Evolutionary conservation across 2,888 invertebrate species (phyloP), one percentile per base, ranked within the genome.

Genomic region (Atrina japonica): DNA sequence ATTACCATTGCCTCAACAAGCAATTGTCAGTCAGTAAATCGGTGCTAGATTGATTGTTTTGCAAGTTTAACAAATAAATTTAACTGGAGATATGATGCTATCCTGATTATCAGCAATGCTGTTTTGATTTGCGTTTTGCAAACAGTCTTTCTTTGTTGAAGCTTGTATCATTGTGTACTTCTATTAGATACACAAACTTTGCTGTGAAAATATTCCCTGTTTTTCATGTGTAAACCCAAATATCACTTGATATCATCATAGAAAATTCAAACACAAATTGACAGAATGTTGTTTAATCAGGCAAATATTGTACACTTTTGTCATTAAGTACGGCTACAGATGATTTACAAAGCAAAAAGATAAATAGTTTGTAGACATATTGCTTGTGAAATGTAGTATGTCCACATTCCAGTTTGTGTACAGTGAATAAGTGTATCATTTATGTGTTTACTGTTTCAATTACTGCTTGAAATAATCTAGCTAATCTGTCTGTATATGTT

Each of bases 21-120:
- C 67, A 45, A 16, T 53, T 27, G 23, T 30, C 35, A 35, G 40
- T 21, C 11, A 25, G 23, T 41, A 30, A 27, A 59, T 59, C 27
- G 25, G 27, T 5, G 18, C n/a, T 41, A 56, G 56, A 66, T 55
- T 59, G 66, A 66, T 66, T 66, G 59, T 43, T 59, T 58, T 66
- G 66, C 59, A 58, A 50, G 61, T 50, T 63, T 63, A 49, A 50
- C 52, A 63, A 63, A 63, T 49, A 50, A 35, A 35, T 49, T 50
- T 61, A 35, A 40, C 35, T 35, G 11, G 6, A 35, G 35, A 35
- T 35, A 35, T 35, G 35, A 11, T 35, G 35, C 11, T 35, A 7
- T 35, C 35, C 35, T 7, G 35, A 35, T 35, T 7, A 35, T 35
- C 35, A 7, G 35, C 6, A 35, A 5, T 35, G 35, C 35, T 35